A percentile compares a stretch with the other conserved stretches of the same genome.
phyloP scores from a whole-genome alignment of 1,140 invertebrate genomes.

The Meloidogyne hapla region DNA sequence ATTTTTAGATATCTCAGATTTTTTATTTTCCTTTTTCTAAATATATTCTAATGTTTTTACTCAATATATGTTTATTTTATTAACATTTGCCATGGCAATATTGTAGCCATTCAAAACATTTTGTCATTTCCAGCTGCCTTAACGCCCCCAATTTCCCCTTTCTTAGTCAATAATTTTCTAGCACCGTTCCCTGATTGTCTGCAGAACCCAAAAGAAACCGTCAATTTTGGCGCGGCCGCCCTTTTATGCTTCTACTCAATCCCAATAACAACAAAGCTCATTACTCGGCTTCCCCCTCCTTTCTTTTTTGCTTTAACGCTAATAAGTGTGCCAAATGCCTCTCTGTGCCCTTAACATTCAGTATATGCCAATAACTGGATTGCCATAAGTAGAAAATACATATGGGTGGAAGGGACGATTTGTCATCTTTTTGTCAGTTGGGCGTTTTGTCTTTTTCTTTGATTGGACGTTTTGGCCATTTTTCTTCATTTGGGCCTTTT shows the following conservation, averaged over 20 bases:
- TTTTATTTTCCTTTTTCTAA: background rate
- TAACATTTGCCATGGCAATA: background rate
- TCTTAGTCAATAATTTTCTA: background rate
- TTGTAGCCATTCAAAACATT: background rate
- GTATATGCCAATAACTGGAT: background rate
- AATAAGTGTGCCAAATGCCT: background rate
- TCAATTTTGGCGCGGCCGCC: background rate
- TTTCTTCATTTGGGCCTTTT: background rate
- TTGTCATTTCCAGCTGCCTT: background rate
- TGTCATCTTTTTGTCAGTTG: background rate
- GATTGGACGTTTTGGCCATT: background rate
- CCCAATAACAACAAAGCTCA: background rate
- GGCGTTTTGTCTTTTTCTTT: background rate
- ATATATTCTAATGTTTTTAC: background rate
- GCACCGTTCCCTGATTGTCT: constrained; percentile 3
- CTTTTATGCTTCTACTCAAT: background rate
- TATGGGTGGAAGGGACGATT: background rate
- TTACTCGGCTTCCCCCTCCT: constrained; percentile 3
- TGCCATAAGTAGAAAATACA: background rate
- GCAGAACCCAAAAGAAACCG: background rate
- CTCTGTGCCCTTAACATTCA: background rate
- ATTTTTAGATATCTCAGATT: background rate
- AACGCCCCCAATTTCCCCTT: background rate
- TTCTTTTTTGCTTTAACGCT: constrained; percentile 6
- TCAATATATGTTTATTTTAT: constrained; percentile 5